Percentiles rank a stretch among this genome's conserved stretches.
Evolutionary conservation across 1,140 invertebrate genomes (phyloP).

Genomic region (Polyergus mexicanus): DNA sequence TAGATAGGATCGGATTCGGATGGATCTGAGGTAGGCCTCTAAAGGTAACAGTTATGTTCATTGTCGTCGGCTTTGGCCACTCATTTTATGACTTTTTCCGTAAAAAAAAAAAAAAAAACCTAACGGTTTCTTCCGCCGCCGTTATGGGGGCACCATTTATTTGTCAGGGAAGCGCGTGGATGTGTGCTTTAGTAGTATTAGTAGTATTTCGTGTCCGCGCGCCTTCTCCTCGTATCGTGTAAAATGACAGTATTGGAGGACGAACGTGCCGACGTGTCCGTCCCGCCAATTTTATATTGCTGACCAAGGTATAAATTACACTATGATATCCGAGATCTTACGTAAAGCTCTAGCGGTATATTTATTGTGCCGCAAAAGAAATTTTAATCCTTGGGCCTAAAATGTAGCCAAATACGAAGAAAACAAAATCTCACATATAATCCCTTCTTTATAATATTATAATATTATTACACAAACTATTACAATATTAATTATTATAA

Average conservation of each 20-base stretch:
- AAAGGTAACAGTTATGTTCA: slow-evolving; percentile 76
- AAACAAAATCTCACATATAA: neutral
- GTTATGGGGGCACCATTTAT: slow-evolving; percentile 56
- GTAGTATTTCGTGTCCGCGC: slow-evolving; percentile 54
- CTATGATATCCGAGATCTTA: slow-evolving; percentile 48
- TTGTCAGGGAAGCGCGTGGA: slow-evolving; percentile 23
- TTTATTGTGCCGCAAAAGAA: neutral
- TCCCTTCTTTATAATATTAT: neutral
- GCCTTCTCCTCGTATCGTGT: slow-evolving; percentile 64
- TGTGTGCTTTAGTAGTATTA: slow-evolving; percentile 61
- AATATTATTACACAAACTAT: neutral
- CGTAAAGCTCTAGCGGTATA: slow-evolving; percentile 26
- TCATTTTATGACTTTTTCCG: slow-evolving; percentile 82
- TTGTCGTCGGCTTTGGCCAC: slow-evolving; percentile 76
- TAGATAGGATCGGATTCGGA: slow-evolving; percentile 31
- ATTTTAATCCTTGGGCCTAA: neutral
- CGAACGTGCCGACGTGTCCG: slow-evolving; percentile 79
- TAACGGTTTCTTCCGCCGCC: slow-evolving; percentile 77
- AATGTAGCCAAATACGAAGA: neutral
- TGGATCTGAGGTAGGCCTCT: slow-evolving; percentile 42
- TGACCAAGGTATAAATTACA: slow-evolving; percentile 74
- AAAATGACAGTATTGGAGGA: slow-evolving; percentile 66
- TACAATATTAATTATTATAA: too few relatives aligned
- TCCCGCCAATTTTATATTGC: slow-evolving; percentile 81
- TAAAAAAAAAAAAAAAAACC: slow-evolving; percentile 77